Evolutionary conservation across 2,888 invertebrate genomes (phyloP).

Genomic region (Drosophila phalerata): DNA sequence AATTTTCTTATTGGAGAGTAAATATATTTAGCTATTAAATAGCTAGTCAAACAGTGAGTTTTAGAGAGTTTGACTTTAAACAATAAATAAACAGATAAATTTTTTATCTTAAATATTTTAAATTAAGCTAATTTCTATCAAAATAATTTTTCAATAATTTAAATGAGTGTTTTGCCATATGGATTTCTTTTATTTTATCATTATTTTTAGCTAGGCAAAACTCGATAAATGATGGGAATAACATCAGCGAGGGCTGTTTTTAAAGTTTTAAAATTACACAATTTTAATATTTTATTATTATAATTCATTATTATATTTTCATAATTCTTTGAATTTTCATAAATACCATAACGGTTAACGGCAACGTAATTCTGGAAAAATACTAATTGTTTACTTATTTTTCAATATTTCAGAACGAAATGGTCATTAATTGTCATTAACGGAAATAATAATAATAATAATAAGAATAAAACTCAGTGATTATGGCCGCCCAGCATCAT

Average conservation of each 20-base stretch:
- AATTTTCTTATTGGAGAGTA: neutral
- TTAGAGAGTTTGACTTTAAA: neutral
- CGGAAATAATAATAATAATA: constrained; percentile 35
- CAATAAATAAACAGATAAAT: neutral
- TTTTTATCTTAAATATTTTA: too few relatives aligned
- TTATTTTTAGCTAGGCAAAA: neutral
- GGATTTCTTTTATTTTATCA: too few relatives aligned
- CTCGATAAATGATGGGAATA: neutral
- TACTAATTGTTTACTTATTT: neutral
- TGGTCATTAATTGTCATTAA: constrained; percentile 47
- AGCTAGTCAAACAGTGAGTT: neutral
- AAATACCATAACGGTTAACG: too few relatives aligned
- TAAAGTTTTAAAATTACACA: neutral
- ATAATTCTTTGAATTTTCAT: too few relatives aligned
- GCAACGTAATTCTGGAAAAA: too few relatives aligned
- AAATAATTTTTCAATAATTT: neutral
- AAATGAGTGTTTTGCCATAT: neutral
- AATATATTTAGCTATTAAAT: neutral
- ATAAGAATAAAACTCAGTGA: constrained; percentile 36
- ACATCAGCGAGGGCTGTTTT: neutral
- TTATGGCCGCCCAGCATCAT: constrained; percentile 92
- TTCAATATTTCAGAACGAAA: constrained; percentile 47
- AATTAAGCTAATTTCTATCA: too few relatives aligned
- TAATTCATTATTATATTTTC: too few relatives aligned
- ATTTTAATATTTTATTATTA: too few relatives aligned